Percentiles rank a stretch among this genome's conserved stretches.
phyloP scores from a whole-genome alignment of 1,140 invertebrate species.

The Formica selysi region DNA sequence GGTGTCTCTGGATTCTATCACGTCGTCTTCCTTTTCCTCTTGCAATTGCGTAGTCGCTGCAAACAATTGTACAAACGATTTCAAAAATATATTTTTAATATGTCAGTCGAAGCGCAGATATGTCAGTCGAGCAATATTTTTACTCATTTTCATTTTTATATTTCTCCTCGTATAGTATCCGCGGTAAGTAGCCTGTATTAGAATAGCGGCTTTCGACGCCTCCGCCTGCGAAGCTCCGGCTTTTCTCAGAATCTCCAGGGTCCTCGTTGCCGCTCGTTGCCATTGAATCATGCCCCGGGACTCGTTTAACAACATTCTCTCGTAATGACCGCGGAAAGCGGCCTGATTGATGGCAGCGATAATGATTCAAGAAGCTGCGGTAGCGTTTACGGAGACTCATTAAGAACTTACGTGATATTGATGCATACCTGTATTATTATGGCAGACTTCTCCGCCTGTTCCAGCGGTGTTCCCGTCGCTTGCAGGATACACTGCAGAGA shows the following conservation, averaged over 20 bases:
- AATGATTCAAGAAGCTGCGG: constrained; percentile 2
- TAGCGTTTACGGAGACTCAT: background rate
- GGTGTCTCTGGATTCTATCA: constrained; percentile 62
- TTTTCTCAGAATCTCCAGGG: constrained; percentile 83
- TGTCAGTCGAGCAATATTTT: constrained; percentile 16
- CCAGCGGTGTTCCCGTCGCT: constrained; percentile 68
- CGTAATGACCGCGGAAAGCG: constrained; percentile 75
- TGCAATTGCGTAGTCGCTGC: constrained; percentile 2
- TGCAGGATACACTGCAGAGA: constrained; percentile 78
- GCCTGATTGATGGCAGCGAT: constrained; percentile 43
- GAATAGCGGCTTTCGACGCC: constrained; percentile 81
- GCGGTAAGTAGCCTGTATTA: constrained; percentile 86
- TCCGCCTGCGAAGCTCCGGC: constrained; percentile 83
- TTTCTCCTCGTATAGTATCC: constrained; percentile 84
- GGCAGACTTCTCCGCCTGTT: constrained; percentile 77
- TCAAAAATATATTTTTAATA: background rate
- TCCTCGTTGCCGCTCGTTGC: constrained; percentile 84
- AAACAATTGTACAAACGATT: background rate
- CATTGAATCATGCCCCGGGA: constrained; percentile 83
- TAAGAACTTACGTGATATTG: background rate
- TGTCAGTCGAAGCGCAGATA: background rate
- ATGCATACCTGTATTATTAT: constrained; percentile 81
- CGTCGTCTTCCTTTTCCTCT: constrained; percentile 55
- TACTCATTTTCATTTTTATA: constrained; percentile 69
- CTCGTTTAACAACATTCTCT: constrained; percentile 76